phyloP scores from a whole-genome alignment of 2,113 vertebrate species.

The Oryzias javanicus region DNA sequence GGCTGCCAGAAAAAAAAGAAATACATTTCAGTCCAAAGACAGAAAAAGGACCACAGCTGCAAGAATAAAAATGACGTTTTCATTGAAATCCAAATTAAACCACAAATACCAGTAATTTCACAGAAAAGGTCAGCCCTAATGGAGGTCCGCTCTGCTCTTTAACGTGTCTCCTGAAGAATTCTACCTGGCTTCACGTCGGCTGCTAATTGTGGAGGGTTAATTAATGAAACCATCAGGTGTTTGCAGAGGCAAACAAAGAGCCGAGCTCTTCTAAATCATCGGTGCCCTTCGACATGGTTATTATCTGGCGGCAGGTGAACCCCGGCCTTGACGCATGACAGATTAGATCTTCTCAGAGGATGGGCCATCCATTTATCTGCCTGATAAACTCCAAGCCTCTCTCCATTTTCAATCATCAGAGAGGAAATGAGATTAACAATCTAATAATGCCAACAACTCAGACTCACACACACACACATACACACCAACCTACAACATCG shows the following conservation, averaged over 20 bases:
- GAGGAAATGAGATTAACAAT: slow-evolving; percentile 79
- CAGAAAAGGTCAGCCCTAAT: slow-evolving; percentile 82
- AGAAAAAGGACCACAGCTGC: slow-evolving; percentile 61
- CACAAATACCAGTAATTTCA: slow-evolving; percentile 83
- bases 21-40: slow-evolving; percentile 68
- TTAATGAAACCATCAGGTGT: slow-evolving; percentile 76
- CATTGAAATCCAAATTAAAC: slow-evolving; percentile 79
- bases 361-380: slow-evolving; percentile 77
- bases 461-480: slow-evolving; percentile 1
- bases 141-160: slow-evolving; percentile 73
- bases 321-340: slow-evolving; percentile 72
- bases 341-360: slow-evolving; percentile 78
- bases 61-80: slow-evolving; percentile 79
- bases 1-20: slow-evolving; percentile 57
- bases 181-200: slow-evolving; percentile 45
- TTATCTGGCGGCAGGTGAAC: slow-evolving; percentile 73
- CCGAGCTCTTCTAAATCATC: slow-evolving; percentile 60
- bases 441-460: slow-evolving; percentile 65
- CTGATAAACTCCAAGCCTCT: slow-evolving; percentile 76
- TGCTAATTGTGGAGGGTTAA: slow-evolving; percentile 76
- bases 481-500: slow-evolving; percentile 30
- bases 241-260: slow-evolving; percentile 78
- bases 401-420: slow-evolving; percentile 77
- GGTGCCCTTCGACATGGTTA: slow-evolving; percentile 73
- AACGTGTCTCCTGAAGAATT: slow-evolving; percentile 70